Evolutionary conservation across 2,113 vertebrate species (phyloP).

Genomic region (Casuarius casuarius): DNA sequence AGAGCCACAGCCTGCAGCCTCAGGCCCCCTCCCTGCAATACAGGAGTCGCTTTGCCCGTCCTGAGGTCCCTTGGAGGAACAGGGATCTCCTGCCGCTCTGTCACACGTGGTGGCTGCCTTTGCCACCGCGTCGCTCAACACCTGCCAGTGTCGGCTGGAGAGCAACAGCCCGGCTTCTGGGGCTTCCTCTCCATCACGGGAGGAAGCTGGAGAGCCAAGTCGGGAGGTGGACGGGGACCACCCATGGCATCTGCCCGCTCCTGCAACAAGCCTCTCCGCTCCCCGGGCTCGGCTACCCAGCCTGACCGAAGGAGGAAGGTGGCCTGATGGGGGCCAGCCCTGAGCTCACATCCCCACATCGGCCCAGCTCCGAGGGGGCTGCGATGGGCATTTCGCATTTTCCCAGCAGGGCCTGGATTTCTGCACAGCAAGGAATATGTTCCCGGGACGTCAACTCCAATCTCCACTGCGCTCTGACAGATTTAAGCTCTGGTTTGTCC

Average conservation of each 20-base stretch:
- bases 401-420: slow-evolving; percentile 78
- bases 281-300: neutral
- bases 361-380: neutral
- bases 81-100: neutral
- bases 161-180: neutral
- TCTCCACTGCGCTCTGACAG: slow-evolving; percentile 78
- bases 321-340: neutral
- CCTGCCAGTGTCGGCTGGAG: neutral
- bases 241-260: neutral
- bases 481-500: slow-evolving; percentile 93
- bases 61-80: neutral
- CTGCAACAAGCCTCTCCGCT: neutral
- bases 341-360: neutral
- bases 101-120: neutral
- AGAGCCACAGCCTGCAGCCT: neutral
- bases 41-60: neutral
- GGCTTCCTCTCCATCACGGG: neutral
- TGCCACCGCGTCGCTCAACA: neutral
- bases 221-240: neutral
- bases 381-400: slow-evolving; percentile 66
- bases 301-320: neutral
- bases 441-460: slow-evolving; percentile 82
- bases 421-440: slow-evolving; percentile 78
- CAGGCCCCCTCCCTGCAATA: neutral
- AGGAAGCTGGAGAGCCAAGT: neutral